Percentiles rank a stretch among this genome's conserved stretches.
Evolutionary conservation across 2,888 invertebrate genomes (phyloP).

Genomic region (Troides oblongomaculatus): DNA sequence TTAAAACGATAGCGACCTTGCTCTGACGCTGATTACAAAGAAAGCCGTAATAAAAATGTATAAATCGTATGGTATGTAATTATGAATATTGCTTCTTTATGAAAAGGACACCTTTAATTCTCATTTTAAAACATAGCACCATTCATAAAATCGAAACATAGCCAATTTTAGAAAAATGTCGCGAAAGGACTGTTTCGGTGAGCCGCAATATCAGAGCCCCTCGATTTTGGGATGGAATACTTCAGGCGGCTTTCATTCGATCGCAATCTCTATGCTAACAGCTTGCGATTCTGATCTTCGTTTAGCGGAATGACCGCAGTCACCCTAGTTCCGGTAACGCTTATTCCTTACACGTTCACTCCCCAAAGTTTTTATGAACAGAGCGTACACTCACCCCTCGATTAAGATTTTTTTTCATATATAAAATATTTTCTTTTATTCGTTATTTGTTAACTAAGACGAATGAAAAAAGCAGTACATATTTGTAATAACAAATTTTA

Average conservation of each 20-base stretch:
- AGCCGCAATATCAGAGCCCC: constrained; percentile 73
- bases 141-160: constrained; percentile 57
- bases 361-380: constrained; percentile 75
- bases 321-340: constrained; percentile 72
- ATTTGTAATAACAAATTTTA: too few relatives aligned
- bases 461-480: too few relatives aligned
- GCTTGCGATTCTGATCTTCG: constrained; percentile 80
- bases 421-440: too few relatives aligned
- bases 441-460: too few relatives aligned
- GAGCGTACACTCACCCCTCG: constrained; percentile 59
- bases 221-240: constrained; percentile 75
- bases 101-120: background rate
- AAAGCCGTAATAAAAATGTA: too few relatives aligned
- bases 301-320: constrained; percentile 80
- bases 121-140: background rate
- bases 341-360: constrained; percentile 78
- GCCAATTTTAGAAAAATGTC: constrained; percentile 61
- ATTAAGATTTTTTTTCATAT: constrained; percentile 54
- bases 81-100: too few relatives aligned
- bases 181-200: constrained; percentile 66
- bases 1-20: too few relatives aligned
- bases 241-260: constrained; percentile 75
- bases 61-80: too few relatives aligned
- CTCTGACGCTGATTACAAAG: too few relatives aligned
- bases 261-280: constrained; percentile 80